Conservation (phyloP, 2,797 vertebrate species). For the Apogon talboti region DNA sequence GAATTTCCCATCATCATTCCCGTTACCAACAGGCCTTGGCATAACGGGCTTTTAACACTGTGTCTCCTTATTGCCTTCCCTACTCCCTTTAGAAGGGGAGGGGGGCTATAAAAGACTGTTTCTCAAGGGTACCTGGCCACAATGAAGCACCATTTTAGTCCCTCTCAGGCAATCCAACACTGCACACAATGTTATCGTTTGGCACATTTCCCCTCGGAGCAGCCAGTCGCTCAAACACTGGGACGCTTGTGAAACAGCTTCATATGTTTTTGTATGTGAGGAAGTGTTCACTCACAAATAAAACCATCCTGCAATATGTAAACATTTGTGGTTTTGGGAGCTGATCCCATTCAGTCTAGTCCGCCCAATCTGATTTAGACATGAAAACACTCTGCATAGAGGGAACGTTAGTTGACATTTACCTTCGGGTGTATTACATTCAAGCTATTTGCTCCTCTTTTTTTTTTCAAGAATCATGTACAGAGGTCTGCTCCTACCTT, state of each 20-base stretch:
- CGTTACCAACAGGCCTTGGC: constrained; percentile 46
- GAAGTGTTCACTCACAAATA: constrained; percentile 42
- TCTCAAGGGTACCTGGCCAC: constrained; percentile 65
- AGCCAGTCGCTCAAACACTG: constrained; percentile 18
- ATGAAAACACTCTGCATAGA: background rate
- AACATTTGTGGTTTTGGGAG: constrained; percentile 51
- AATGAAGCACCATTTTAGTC: constrained; percentile 63
- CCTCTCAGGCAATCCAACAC: constrained; percentile 56
- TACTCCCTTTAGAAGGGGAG: constrained; percentile 25
- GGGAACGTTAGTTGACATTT: constrained; percentile 2
- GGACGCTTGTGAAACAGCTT: constrained; percentile 19
- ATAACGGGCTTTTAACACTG: constrained; percentile 47
- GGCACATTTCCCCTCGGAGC: constrained; percentile 58
- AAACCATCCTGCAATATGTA: constrained; percentile 18
- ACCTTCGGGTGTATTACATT: constrained; percentile 6
- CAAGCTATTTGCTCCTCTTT: background rate
- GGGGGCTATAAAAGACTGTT: constrained; percentile 47
- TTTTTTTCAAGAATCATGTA: constrained; percentile 4
- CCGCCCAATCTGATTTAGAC: constrained; percentile 5
- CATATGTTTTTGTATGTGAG: constrained; percentile 47
- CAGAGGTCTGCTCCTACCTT: constrained; percentile 10
- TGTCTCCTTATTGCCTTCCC: constrained; percentile 40
- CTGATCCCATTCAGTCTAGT: constrained; percentile 23
- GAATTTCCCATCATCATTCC: constrained; percentile 50
- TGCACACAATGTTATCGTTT: constrained; percentile 68